Conservation (phyloP, 2,888 invertebrate genomes). For the Hypselothyrea guttata region DNA sequence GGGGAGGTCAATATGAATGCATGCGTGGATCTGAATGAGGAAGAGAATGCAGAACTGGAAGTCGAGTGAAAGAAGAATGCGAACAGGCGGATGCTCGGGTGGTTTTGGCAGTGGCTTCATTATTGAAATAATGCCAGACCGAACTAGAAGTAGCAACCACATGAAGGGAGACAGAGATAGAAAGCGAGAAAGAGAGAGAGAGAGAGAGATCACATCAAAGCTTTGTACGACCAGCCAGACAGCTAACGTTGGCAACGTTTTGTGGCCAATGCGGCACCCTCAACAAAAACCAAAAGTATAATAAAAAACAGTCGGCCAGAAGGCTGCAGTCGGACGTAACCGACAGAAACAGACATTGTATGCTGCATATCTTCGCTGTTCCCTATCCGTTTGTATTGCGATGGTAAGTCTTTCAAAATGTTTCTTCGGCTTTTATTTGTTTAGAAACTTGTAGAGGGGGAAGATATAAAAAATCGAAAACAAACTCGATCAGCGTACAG, state of each 20-base stretch:
- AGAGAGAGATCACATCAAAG: conserved; percentile 62
- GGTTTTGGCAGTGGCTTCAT: conserved; percentile 57
- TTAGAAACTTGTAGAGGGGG: no score
- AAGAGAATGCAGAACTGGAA: conserved; percentile 18
- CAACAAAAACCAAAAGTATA: conserved; percentile 27
- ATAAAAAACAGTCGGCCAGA: neutral
- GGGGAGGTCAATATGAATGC: conserved; percentile 16
- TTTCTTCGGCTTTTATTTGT: no score
- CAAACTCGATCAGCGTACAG: no score
- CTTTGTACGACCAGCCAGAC: conserved; percentile 38
- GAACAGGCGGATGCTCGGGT: conserved; percentile 1
- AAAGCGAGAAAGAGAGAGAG: conserved; percentile 13
- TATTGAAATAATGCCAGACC: conserved; percentile 66
- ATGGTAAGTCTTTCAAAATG: no score
- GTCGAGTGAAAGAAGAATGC: conserved; percentile 36
- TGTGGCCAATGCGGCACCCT: conserved; percentile 60
- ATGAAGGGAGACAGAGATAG: conserved; percentile 32
- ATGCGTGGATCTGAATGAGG: neutral
- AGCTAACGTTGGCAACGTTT: conserved; percentile 45
- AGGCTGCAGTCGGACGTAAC: no score
- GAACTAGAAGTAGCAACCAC: conserved; percentile 46
- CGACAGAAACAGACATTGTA: no score
- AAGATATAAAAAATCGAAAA: no score
- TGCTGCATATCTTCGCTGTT: no score
- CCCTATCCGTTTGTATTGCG: no score